Percentiles rank a stretch among this genome's conserved stretches.
Conservation (phyloP, 2,797 vertebrate genomes). For the Rhynchonycteris naso region DNA sequence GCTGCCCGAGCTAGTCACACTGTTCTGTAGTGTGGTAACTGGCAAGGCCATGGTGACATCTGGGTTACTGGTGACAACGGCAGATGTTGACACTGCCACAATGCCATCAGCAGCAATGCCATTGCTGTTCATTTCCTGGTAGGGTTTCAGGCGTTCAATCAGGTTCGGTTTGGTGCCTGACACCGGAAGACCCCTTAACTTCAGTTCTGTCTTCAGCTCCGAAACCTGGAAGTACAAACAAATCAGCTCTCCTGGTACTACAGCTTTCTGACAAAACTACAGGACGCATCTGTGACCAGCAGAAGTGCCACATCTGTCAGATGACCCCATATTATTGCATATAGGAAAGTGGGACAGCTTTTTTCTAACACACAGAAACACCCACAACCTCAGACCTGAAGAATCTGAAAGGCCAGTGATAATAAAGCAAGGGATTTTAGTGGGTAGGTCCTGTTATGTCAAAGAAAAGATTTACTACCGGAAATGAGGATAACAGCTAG, state of each 20-base stretch:
- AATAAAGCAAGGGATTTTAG: neutral
- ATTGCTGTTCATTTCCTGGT: slow-evolving; percentile 88
- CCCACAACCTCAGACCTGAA: neutral
- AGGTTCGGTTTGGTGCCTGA: slow-evolving; percentile 97
- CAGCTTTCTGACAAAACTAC: neutral
- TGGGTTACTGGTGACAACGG: slow-evolving; percentile 76
- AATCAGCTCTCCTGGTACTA: neutral
- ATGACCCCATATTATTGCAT: neutral
- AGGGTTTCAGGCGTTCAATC: slow-evolving; percentile 94
- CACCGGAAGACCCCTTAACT: slow-evolving; percentile 94
- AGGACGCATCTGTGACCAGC: neutral
- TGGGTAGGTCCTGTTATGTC: neutral
- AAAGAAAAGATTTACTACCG: neutral
- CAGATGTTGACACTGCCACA: slow-evolving; percentile 77
- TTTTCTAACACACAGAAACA: neutral
- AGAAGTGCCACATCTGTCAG: neutral
- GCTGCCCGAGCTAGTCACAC: slow-evolving; percentile 66
- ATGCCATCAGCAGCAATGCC: slow-evolving; percentile 74
- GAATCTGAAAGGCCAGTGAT: neutral
- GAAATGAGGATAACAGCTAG: neutral
- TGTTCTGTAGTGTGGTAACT: slow-evolving; percentile 80
- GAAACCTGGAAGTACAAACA: slow-evolving; percentile 89
- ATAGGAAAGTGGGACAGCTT: neutral
- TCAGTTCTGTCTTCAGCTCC: slow-evolving; percentile 96
- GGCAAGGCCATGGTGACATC: slow-evolving; percentile 84